A percentile compares a stretch with the other conserved stretches of the same genome.
phyloP scores from a whole-genome alignment of 2,888 invertebrate genomes.

The Hirudinaria manillensis region DNA sequence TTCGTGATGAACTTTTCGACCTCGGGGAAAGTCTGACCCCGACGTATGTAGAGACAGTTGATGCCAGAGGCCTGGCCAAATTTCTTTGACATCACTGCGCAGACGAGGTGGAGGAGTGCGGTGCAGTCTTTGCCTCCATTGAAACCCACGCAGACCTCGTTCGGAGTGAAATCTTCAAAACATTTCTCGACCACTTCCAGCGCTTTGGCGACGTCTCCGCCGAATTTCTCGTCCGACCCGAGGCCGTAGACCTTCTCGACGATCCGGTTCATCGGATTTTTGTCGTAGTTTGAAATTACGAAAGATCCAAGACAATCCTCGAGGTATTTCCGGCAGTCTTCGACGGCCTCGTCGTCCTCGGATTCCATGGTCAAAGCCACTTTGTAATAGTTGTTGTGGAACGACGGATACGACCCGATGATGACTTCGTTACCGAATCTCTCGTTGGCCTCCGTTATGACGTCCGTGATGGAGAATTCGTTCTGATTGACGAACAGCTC shows the following conservation, averaged over 20 bases:
- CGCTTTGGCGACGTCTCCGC: conserved; percentile 45
- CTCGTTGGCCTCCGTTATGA: conserved; percentile 56
- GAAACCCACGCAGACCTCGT: conserved; percentile 81
- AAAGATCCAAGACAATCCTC: conserved; percentile 24
- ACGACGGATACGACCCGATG: conserved; percentile 62
- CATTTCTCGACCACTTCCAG: conserved; percentile 50
- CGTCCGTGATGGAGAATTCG: conserved; percentile 55
- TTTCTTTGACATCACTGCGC: conserved; percentile 55
- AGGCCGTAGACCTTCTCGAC: conserved; percentile 44
- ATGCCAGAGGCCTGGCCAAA: conserved; percentile 53
- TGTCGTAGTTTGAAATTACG: conserved; percentile 55
- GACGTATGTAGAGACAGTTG: conserved; percentile 73
- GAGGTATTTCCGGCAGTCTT: conserved; percentile 48
- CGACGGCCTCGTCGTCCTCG: conserved; percentile 48
- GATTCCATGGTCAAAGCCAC: conserved; percentile 60
- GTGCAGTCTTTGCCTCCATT: conserved; percentile 99
- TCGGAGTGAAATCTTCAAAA: conserved; percentile 56
- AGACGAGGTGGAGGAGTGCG: conserved; percentile 70
- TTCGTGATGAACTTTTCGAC: conserved; percentile 72
- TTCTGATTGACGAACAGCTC: conserved; percentile 51
- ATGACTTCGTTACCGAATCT: conserved; percentile 56
- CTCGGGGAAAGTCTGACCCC: conserved; percentile 75
- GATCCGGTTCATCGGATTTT: conserved; percentile 50
- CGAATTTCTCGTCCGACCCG: conserved; percentile 3
- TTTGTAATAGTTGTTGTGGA: conserved; percentile 57